Evolutionary conservation across 2,888 invertebrate genomes (phyloP), one percentile per base, ranked within the genome.

Genomic region (Agrenia bidenticulata): DNA sequence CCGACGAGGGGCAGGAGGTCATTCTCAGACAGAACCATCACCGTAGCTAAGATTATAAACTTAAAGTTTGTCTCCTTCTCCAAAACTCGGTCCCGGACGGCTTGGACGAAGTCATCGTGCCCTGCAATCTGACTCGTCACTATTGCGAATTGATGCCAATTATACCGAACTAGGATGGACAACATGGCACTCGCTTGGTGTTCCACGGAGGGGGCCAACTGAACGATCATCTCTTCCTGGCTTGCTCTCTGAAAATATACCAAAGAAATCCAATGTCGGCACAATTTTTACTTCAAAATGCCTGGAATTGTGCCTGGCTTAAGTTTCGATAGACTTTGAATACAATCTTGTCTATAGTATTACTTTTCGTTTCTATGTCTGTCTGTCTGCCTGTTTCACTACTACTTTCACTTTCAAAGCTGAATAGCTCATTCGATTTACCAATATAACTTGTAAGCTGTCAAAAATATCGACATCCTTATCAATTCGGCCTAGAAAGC

Each of bases 131-230:
- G 89, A 68, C 93, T 92, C 55, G 94, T 94, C 69, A 96, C 92
- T 73, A 96, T 90, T 76, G 93, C 90, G 82, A 95, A 94, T 80
- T 94, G 92, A 79, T 93, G 92, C 95, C 95, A 95, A 81, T 93
- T 93, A 84, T 97, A 97, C 76, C 96, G 86, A 81, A 92, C 91
- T 78, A 98, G 83, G 78, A 98, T 92, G 79, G 92, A 92, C 77
- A 97, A 81, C 94, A 97, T 96, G 62, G 96, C 96, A 60, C 92
- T 90, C 45, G 94, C 94, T 82, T 95, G 97, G 80, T 98, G 97
- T 81, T 94, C 93, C 77, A 98, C 87, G 62, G 95, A 94, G 70
- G 98, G 97, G 63, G 97, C 97, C 80, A 98, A 84, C 82, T 97
- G 97, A 73, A 94, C 85, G 78, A 92, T 91, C 77, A 95, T 84